A percentile compares a stretch with the other conserved stretches of the same genome.
Evolutionary conservation across 2,113 vertebrate species (phyloP).

Genomic region (Lepisosteus osseus): DNA sequence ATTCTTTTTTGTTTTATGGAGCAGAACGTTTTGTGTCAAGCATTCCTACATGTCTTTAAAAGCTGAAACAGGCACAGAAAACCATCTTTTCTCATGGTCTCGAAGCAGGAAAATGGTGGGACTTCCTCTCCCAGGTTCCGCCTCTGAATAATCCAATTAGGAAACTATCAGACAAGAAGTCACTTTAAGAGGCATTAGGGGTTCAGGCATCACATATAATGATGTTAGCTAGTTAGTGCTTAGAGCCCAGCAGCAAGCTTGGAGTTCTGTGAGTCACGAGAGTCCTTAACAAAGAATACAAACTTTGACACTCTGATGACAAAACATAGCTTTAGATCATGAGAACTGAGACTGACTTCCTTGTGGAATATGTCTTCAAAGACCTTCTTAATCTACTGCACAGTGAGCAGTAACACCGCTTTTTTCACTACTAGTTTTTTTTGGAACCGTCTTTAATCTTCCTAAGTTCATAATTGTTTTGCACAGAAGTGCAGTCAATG

Average conservation of each 20-base stretch:
- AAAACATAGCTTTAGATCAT: neutral
- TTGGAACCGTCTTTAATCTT: neutral
- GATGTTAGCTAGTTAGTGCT: constrained; percentile 54
- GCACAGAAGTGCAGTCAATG: constrained; percentile 2
- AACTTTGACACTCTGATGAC: neutral
- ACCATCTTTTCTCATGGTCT: neutral
- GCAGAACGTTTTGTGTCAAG: too few species aligned
- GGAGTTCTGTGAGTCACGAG: constrained; percentile 45
- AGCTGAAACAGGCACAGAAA: neutral
- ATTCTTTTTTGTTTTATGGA: too few species aligned
- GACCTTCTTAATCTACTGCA: too few species aligned
- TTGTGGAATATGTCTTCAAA: neutral
- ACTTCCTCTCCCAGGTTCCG: constrained; percentile 48
- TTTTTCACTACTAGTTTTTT: neutral
- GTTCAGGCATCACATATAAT: constrained; percentile 67
- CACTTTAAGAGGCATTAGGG: constrained; percentile 72
- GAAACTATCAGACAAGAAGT: constrained; percentile 79
- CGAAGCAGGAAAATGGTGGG: constrained; percentile 22
- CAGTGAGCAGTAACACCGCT: too few species aligned
- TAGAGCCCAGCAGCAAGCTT: constrained; percentile 35
- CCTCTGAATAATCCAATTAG: constrained; percentile 70
- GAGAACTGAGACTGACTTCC: neutral
- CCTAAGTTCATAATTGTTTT: neutral
- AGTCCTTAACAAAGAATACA: constrained; percentile 20
- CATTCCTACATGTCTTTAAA: neutral